phyloP scores from a whole-genome alignment of 2,888 invertebrate species.

The Clivina fossor region DNA sequence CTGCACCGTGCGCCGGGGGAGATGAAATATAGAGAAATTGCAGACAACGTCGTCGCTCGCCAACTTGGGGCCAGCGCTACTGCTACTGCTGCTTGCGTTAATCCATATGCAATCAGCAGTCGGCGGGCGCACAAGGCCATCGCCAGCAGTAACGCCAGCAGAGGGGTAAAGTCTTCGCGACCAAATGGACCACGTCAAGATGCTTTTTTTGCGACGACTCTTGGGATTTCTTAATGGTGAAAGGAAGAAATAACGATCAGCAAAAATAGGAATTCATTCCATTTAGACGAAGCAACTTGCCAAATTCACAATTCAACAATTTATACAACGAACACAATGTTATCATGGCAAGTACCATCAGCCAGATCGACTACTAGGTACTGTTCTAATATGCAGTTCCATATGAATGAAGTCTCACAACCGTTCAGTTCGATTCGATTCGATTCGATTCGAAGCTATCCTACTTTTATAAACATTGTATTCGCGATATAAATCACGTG shows the following conservation, averaged over 20 bases:
- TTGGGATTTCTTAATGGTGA: constrained; percentile 30
- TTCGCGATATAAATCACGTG: constrained; percentile 23
- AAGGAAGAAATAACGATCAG: constrained; percentile 23
- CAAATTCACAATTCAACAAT: too few species aligned
- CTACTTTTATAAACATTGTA: constrained; percentile 23
- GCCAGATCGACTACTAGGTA: too few species aligned
- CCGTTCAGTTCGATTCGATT: too few species aligned
- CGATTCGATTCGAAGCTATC: constrained; percentile 1
- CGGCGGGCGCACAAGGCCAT: too few species aligned
- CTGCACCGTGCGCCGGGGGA: constrained; percentile 31
- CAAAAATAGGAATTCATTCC: too few species aligned
- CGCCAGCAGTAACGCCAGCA: too few species aligned
- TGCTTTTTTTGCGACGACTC: constrained; percentile 31
- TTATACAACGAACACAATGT: too few species aligned
- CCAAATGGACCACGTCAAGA: constrained; percentile 33
- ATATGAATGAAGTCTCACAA: constrained; percentile 16
- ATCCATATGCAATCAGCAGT: constrained; percentile 33
- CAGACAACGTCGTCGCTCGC: constrained; percentile 27
- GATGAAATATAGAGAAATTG: constrained; percentile 34
- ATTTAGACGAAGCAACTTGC: too few species aligned
- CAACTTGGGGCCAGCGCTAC: too few species aligned
- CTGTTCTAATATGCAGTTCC: too few species aligned
- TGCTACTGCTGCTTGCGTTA: too few species aligned
- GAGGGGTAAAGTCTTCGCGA: constrained; percentile 25
- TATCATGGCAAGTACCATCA: too few species aligned